phyloP scores from a whole-genome alignment of 2,797 vertebrate genomes.

The Pantherophis vulpinus region DNA sequence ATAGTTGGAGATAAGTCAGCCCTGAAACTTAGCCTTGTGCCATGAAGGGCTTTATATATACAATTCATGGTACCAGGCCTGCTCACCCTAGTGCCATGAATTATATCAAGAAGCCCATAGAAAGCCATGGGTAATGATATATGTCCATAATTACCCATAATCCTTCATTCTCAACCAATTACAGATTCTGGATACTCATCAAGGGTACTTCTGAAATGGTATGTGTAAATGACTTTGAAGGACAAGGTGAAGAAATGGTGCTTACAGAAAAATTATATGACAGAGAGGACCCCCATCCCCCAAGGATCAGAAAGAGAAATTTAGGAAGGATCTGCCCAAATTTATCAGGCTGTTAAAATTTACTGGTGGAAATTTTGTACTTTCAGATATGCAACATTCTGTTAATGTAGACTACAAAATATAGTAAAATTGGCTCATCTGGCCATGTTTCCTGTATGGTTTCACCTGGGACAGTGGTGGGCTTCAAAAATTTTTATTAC shows the following conservation, averaged over 20 bases:
- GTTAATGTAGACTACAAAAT: neutral
- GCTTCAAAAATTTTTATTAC: no score
- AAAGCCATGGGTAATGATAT: neutral
- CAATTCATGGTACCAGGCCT: neutral
- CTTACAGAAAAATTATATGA: neutral
- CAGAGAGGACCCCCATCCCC: neutral
- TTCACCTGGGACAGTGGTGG: neutral
- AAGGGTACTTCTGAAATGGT: neutral
- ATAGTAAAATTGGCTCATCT: neutral
- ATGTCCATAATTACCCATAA: neutral
- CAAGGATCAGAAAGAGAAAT: neutral
- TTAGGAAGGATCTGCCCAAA: neutral
- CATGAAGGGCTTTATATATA: neutral
- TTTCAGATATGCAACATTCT: neutral
- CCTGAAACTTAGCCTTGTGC: neutral
- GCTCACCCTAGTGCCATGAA: neutral
- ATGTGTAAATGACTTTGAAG: neutral
- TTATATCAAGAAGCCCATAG: neutral
- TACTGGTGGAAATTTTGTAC: neutral
- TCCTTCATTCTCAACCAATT: neutral
- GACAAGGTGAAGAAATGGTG: neutral
- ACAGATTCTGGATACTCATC: neutral
- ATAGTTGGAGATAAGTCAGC: neutral
- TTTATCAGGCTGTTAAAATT: neutral
- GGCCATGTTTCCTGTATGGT: neutral